Evolutionary conservation across 2,888 invertebrate genomes (phyloP), one percentile per base, ranked within the genome.

Genomic region (Entomobrya multifasciata): DNA sequence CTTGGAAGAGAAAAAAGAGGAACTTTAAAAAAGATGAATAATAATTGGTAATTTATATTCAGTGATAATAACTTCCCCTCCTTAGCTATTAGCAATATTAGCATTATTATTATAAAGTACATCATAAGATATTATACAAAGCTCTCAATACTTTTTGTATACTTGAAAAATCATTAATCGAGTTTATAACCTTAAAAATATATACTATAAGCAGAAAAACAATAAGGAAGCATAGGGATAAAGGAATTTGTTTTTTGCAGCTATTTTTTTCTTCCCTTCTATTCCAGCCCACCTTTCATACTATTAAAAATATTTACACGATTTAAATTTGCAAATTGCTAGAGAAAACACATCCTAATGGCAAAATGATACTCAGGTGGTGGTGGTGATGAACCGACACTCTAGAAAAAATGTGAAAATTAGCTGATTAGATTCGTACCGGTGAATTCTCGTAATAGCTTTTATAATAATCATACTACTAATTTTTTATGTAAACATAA

Each of bases 21-120:
- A 78, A 44, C 47, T 47, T 62, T 30, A 36, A 36, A 36, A 36
- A 36, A 36, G 8, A 36, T 27, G 20, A 62, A 47, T 79, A 47
- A 47, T 80, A 86, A 86, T 86, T 86, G 86, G 55, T 86, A 80
- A 86, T 86, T 86, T 86, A 80, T 80, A 80, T 86, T 80, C 86
- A 86, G 86, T 41, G 86, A 86, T 86, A 86, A 86, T 80, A 80
- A 80, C 80, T 72, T 86, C 86, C 72, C 80, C 80, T 79, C 80
- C 80, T 80, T 86, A 80, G n/a, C n/a, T n/a, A n/a, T n/a, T n/a
- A n/a, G n/a, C n/a, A n/a, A 79, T 76, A 57, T 57, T 76, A 76
- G 76, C 36, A 36, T 76, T 76, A 57, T 76, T 70, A 57, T 80
- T 72, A 74, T 55, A 36, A 8, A 36, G 36, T 4, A 8, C 55